Evolutionary conservation across 2,888 invertebrate genomes (phyloP), one percentile per base, ranked within the genome.

Genomic region (Pasiphila rectangulata): DNA sequence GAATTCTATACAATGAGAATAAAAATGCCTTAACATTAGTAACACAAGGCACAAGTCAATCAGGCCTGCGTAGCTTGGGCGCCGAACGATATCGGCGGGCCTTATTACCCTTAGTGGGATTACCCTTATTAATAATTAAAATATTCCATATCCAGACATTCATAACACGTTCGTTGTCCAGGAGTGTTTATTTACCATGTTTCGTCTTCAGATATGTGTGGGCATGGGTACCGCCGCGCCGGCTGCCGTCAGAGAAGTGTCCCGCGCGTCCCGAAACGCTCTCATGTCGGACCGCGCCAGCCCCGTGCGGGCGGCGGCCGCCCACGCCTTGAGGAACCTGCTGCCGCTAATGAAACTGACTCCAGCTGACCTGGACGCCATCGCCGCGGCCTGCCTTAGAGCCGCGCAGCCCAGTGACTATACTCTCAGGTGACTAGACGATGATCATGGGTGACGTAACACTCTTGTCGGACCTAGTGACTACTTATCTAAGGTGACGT

Each of bases 171-270:
- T n/a, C n/a, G n/a, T n/a, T n/a, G n/a, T n/a, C n/a, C n/a, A n/a
- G n/a, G n/a, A n/a, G n/a, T n/a, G n/a, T n/a, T n/a, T n/a, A n/a
- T n/a, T n/a, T n/a, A 21, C 3, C 21, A 6, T 21, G 7, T 13
- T n/a, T 29, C n/a, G 7, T 29, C 9, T 54, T 23, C 57, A 93
- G 93, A 93, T 94, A 43, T 96, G 95, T 72, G 93, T 95, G 45
- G 99, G 99, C 15, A 96, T 99, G 94, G 99, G 98, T 35, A 94
- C 93, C 17, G 98, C 98, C 3, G 97, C 98, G 12, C 92, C 83
- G 0, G 73, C 70, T 0, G 93, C 62, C 91, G 94, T 87, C 90
- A 95, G 64, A 92, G 98, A 98, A 65, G 95, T 98, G 61, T 97
- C 96, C 66, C 96, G 97, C 75, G 96, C 97, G 5, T 94, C 96